Evolutionary conservation across 2,797 vertebrate species (phyloP), one percentile per base, ranked within the genome.

Genomic region (Pelodytes ibericus): DNA sequence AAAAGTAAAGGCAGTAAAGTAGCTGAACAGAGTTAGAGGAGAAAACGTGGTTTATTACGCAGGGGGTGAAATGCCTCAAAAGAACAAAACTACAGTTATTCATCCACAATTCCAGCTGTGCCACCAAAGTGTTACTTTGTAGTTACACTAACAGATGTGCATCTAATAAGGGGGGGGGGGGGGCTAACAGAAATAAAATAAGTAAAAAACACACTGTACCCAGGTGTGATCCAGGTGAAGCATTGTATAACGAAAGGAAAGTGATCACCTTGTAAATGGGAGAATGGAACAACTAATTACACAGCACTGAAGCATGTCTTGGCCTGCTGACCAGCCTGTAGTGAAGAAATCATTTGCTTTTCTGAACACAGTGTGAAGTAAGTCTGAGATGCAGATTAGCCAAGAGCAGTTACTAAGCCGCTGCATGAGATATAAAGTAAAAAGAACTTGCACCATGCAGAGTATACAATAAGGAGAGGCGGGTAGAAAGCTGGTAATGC

Each of bases 301-400:
- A 36, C 30, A 15, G 30, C 10, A 41, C 33, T 20, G 1, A 22
- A 75, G 72, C 44, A 44, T 44, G 66, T 57, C 66, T 63, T 26
- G 66, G 66, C 74, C 59, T 63, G 74, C 74, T 77, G 67, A 57
- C 74, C 56, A 31, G 26, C 44, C 61, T 13, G 39, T 63, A 25
- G 51, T 68, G 44, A 62, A 69, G 65, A 75, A 68, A 69, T 69
- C 15, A 22, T 69, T 60, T 41, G 25, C 41, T 68, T 75, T 64
- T 57, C 15, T 36, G 64, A 68, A 68, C 53, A 61, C 16, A 51
- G 30, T 3, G 10, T 62, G 36, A 49, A 67, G 39, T 67, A 49
- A 67, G 61, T 15, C 73, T 61, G 65, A 56, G 24, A 57, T 61
- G 58, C 22, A 16, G 41, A 24, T 33, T 5, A 61, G 57, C 65